Base-by-base conservation (phyloP, 37 sponge, comb jelly and placozoan species). In the Beroe forskalii region DNA sequence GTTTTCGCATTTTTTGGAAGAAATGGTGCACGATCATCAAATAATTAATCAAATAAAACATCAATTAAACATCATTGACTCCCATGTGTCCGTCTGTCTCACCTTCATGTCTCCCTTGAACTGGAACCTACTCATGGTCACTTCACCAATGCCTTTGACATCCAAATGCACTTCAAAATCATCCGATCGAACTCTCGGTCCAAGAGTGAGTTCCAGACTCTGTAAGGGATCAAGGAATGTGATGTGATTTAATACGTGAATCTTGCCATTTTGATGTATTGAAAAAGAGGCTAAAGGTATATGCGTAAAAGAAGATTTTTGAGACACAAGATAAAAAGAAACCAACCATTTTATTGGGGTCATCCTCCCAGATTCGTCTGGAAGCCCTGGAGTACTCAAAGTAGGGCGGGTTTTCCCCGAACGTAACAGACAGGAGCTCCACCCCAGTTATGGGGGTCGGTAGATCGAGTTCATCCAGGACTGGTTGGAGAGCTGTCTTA, bases 81-180 rank as follows among this genome's bases (percentile, higher is more conserved):
- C n/a, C n/a, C n/a, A n/a, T n/a, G n/a, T n/a, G n/a, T n/a, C n/a
- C n/a, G n/a, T n/a, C n/a, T n/a, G 27, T 27, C 40, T 37, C 76
- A 80, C 86, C 86, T 80, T 32, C 8, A 80, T 43, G 20, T 80
- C 40, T 39, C 86, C 86, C 8, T 8, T 41, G 86, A 80, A 80
- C 30, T 41, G 40, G 86, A 80, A 44, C 37, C 86, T 28, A n/a
- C 40, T 80, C 30, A 80, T 35, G 19, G 24, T 44, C 28, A 80
- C 86, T n/a, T 43, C 2, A 28, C 86, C 86, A 0, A 80, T n/a
- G 4, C 86, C 86, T 27, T 44, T 44, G 0, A 80, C 40, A 43
- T 80, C 9, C 0, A 80, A 9, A 22, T 44, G 14, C 9, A 80
- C 86, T 44, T 41, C 86, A 43, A 80, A 80, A 32, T 80, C 86